Evolutionary conservation across 2,113 vertebrate species (phyloP).

Genomic region (Corythaixoides concolor): DNA sequence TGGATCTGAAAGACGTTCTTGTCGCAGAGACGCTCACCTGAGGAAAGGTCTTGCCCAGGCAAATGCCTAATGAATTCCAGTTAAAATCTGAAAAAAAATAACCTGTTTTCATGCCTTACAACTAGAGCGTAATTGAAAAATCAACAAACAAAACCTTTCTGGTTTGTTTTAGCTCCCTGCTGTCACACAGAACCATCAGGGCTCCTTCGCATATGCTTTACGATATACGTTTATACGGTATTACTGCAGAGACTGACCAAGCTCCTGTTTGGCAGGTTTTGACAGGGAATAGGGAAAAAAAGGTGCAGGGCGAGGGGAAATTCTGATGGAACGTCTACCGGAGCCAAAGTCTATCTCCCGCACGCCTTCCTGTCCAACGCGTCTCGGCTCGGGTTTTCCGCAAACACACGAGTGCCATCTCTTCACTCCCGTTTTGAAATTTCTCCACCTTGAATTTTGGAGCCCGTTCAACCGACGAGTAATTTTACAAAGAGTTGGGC

Average conservation of each 20-base stretch:
- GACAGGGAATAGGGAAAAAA: background rate
- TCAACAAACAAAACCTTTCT: background rate
- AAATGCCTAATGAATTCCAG: background rate
- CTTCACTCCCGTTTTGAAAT: no score
- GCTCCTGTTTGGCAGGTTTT: background rate
- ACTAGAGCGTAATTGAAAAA: no score
- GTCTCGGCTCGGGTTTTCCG: no score
- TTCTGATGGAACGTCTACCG: background rate
- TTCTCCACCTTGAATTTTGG: background rate
- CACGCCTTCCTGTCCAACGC: background rate
- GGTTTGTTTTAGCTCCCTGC: background rate
- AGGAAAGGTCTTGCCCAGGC: background rate
- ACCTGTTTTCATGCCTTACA: no score
- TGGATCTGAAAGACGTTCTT: background rate
- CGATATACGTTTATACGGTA: background rate
- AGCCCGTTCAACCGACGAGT: background rate
- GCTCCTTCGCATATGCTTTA: background rate
- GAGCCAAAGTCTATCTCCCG: background rate
- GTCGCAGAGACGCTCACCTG: background rate
- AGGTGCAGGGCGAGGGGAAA: background rate
- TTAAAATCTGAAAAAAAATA: background rate
- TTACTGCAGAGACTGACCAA: background rate
- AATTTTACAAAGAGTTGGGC: conserved; percentile 51
- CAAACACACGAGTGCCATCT: no score
- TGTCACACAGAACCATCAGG: background rate